Evolutionary conservation across 1,140 invertebrate species (phyloP).

Genomic region (Monomorium pharaonis): DNA sequence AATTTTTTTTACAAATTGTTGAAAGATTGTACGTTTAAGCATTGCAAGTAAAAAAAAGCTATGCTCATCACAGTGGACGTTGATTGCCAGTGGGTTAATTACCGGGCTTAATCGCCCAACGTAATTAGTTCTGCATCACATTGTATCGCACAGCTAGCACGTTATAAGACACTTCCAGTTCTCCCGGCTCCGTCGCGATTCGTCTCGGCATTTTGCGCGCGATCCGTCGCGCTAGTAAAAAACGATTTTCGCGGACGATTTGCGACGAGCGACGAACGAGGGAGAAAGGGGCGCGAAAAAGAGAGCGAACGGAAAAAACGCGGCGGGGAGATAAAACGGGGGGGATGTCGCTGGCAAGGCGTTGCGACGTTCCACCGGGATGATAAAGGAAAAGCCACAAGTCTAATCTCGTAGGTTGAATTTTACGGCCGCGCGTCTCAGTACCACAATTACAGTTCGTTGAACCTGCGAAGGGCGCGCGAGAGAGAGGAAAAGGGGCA

Average conservation of each 20-base stretch:
- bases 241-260: conserved; percentile 38
- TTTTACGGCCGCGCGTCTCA: conserved; percentile 45
- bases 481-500: conserved; percentile 49
- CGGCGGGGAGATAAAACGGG: background rate
- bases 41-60: background rate
- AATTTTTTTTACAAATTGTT: background rate
- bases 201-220: conserved; percentile 53
- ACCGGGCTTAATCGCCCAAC: conserved; percentile 42
- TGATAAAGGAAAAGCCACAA: conserved; percentile 60
- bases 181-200: conserved; percentile 31
- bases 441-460: conserved; percentile 53
- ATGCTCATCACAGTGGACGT: conserved; percentile 4
- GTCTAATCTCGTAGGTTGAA: conserved; percentile 53
- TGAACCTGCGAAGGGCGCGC: conserved; percentile 45
- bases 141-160: conserved; percentile 17
- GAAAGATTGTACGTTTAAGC: background rate
- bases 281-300: conserved; percentile 36
- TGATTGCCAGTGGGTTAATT: conserved; percentile 47
- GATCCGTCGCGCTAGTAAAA: conserved; percentile 37
- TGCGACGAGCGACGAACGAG: conserved; percentile 31
- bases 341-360: conserved; percentile 5
- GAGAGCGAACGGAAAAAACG: background rate
- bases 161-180: conserved; percentile 43
- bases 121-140: conserved; percentile 55
- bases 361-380: conserved; percentile 23